Conservation (phyloP, 2,113 vertebrate genomes). For the Tringa solitaria region DNA sequence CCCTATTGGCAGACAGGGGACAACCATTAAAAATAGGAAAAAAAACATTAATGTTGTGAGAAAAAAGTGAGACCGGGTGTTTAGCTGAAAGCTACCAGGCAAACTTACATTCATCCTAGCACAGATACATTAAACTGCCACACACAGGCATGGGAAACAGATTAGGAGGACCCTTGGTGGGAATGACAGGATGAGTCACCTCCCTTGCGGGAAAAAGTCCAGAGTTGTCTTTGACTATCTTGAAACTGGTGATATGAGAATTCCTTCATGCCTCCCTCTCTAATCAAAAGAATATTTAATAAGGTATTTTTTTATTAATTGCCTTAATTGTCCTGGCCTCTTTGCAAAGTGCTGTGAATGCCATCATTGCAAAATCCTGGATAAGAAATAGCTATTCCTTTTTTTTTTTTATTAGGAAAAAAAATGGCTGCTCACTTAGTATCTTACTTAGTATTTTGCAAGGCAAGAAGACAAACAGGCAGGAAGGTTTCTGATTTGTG, state of each 20-base stretch:
- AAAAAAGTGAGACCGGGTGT: background rate
- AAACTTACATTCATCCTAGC: background rate
- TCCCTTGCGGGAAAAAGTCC: background rate
- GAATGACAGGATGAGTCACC: background rate
- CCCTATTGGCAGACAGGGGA: accelerated
- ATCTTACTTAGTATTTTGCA: background rate
- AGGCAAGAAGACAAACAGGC: background rate
- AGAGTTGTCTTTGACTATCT: background rate
- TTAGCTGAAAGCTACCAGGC: background rate
- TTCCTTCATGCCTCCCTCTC: background rate
- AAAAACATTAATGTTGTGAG: background rate
- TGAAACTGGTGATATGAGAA: background rate
- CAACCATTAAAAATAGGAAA: background rate
- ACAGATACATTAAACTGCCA: background rate
- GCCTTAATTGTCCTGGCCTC: background rate
- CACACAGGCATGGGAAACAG: background rate
- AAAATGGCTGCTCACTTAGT: background rate
- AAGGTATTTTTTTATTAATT: background rate
- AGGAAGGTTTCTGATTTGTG: background rate
- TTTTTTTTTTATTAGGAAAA: background rate
- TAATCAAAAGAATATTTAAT: background rate
- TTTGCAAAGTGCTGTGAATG: background rate
- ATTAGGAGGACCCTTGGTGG: background rate
- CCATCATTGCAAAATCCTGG: background rate
- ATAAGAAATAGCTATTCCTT: background rate